phyloP scores from a whole-genome alignment of 2,797 vertebrate species.

The Gymnothorax javanicus region DNA sequence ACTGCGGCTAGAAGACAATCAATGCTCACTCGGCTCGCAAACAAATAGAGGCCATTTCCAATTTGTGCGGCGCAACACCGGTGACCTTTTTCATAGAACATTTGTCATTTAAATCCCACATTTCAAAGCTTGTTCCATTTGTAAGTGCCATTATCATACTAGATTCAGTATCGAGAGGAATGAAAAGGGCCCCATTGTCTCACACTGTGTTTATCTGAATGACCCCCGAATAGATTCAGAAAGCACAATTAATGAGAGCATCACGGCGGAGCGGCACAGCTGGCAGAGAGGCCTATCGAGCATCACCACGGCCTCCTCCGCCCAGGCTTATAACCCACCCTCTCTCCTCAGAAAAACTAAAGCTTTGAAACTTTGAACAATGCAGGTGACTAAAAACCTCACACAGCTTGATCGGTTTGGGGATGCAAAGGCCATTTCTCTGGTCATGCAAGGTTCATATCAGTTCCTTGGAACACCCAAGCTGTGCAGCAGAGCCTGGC shows the following conservation, averaged over 20 bases:
- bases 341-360: conserved; percentile 59
- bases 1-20: conserved; percentile 55
- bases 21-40: conserved; percentile 30
- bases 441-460: background rate
- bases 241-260: conserved; percentile 64
- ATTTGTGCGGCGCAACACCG: conserved; percentile 52
- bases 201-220: conserved; percentile 57
- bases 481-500: background rate
- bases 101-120: conserved; percentile 19
- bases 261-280: conserved; percentile 59
- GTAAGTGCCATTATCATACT: conserved; percentile 47
- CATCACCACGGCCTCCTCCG: conserved; percentile 25
- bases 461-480: background rate
- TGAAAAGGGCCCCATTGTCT: conserved; percentile 64
- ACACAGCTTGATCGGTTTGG: conserved; percentile 33
- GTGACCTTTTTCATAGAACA: conserved; percentile 50
- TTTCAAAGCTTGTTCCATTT: conserved; percentile 53
- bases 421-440: background rate
- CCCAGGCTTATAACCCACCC: conserved; percentile 49
- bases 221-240: conserved; percentile 58
- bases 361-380: conserved; percentile 48
- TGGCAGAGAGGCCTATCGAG: conserved; percentile 51
- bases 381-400: conserved; percentile 48
- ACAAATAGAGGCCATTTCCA: conserved; percentile 34
- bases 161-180: conserved; percentile 45